These are phyloP conservation scores for Epirrhoe alternata DNA, from an alignment of 2,888 invertebrate species.

Conservation along the genomic window DNA sequence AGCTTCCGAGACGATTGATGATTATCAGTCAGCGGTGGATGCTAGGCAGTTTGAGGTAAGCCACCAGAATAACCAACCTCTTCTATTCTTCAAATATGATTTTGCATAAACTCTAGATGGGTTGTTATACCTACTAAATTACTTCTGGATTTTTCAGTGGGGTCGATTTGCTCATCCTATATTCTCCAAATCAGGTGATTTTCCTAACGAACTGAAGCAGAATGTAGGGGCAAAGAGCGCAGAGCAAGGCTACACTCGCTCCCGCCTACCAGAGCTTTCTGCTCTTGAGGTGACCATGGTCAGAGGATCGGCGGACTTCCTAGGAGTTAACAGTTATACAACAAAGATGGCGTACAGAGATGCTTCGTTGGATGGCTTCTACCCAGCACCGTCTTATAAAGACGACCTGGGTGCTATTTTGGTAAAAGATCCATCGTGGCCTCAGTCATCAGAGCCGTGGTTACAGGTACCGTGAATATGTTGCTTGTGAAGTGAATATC, in stretches of 20 bases:
- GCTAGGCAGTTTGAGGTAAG: conserved; percentile 83
- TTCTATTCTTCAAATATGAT: not conserved
- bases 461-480: conserved; percentile 54
- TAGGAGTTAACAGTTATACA: conserved; percentile 88
- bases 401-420: conserved; percentile 67
- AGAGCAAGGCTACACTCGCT: conserved; percentile 81
- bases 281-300: conserved; percentile 84
- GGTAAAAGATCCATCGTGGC: conserved; percentile 63
- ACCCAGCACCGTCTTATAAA: conserved; percentile 65
- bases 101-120: not conserved
- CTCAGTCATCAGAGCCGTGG: conserved; percentile 62
- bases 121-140: not conserved
- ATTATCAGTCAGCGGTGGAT: conserved; percentile 80
- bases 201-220: conserved; percentile 84
- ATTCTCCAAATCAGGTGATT: conserved; percentile 85
- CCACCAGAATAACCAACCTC: conserved; percentile 19
- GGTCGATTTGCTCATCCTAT: conserved; percentile 74
- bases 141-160: conserved; percentile 59
- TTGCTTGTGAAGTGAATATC: too few species aligned
- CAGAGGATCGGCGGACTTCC: conserved; percentile 87
- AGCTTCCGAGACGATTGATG: conserved; percentile 70
- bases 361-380: conserved; percentile 68
- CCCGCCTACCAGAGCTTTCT: conserved; percentile 85
- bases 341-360: conserved; percentile 72
- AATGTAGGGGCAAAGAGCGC: conserved; percentile 83